phyloP scores from a whole-genome alignment of 2,113 vertebrate genomes.

The Cricetomys ansorgei region DNA sequence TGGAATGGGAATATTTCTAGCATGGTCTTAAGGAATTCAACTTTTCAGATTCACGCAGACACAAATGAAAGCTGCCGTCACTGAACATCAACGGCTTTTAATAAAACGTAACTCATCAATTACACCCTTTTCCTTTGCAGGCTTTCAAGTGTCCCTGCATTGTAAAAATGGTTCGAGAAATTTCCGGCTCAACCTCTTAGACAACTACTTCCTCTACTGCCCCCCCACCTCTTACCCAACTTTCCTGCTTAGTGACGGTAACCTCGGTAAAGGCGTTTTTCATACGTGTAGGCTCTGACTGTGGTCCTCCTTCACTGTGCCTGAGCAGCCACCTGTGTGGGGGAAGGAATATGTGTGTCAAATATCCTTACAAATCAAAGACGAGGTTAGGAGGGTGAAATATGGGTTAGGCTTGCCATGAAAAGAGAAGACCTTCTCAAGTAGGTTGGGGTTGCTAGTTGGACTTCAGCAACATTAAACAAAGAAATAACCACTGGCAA shows the following conservation, averaged over 20 bases:
- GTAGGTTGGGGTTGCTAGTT: not conserved
- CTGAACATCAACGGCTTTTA: not conserved
- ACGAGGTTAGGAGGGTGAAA: not conserved
- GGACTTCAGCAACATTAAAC: not conserved
- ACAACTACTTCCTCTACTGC: not conserved
- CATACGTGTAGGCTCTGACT: not conserved
- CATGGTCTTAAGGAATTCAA: not conserved
- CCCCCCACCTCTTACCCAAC: not conserved
- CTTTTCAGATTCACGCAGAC: slow-evolving; percentile 1
- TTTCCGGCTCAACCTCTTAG: not conserved
- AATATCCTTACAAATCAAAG: not conserved
- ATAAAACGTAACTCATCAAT: not conserved
- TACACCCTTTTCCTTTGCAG: not conserved
- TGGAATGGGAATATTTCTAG: not conserved
- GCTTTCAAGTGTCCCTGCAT: not conserved
- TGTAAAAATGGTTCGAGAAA: not conserved
- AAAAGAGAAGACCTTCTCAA: not conserved
- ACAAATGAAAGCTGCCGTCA: not conserved
- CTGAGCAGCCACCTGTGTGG: not conserved
- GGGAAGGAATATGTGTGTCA: not conserved
- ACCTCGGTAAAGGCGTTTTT: not conserved
- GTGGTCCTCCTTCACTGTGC: not conserved
- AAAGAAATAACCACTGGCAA: not conserved
- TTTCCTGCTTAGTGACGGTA: not conserved
- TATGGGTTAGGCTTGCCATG: too few relatives aligned